Evolutionary conservation across 2,888 invertebrate genomes (phyloP), one percentile per base, ranked within the genome.

Genomic region (Cheilosia variabilis): DNA sequence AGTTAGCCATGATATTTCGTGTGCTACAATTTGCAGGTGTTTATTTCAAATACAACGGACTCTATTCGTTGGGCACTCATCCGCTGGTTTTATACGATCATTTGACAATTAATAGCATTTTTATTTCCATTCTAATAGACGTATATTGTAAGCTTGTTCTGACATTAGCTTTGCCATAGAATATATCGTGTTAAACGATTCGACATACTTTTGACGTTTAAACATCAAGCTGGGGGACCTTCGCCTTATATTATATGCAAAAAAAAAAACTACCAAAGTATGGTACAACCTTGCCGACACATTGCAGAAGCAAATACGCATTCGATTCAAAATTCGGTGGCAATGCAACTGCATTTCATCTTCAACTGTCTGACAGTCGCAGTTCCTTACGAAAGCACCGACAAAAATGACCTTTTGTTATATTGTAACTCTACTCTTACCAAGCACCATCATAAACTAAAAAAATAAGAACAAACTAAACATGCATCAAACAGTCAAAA

Each of bases 401-500:
- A 52, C 15, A 24, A 15, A 5, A 15, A 5, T 22, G 7, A 9
- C 2, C 31, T 22, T 31, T 71, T 13, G n/a, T 47, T 17, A 57
- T 31, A 31, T 6, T 6, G 9, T 31, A 31, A 9, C 9, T 31
- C 31, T 31, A 31, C 34, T 37, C 19, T n/a, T 22, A 19, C 45
- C 57, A 34, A 45, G 13, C 9, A 69, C 31, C 13, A 47, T 22
- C 37, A 69, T 19, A 17, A 41, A n/a, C 2, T 1, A 4, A 37
- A 41, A 43, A 43, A 55, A 3, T 1, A 15, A 50, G 24, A 37
- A 22, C 34, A 58, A 69, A 47, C 45, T 45, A 10, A 34, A 27
- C 69, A 69, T 71, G 71, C 71, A 71, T 41, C 60, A 68, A 57
- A 66, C 60, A 73, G 24, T 53, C 19, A 73, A 62, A 52, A 62